phyloP scores from a whole-genome alignment of 2,888 invertebrate genomes.

The Steinernema scapterisci region DNA sequence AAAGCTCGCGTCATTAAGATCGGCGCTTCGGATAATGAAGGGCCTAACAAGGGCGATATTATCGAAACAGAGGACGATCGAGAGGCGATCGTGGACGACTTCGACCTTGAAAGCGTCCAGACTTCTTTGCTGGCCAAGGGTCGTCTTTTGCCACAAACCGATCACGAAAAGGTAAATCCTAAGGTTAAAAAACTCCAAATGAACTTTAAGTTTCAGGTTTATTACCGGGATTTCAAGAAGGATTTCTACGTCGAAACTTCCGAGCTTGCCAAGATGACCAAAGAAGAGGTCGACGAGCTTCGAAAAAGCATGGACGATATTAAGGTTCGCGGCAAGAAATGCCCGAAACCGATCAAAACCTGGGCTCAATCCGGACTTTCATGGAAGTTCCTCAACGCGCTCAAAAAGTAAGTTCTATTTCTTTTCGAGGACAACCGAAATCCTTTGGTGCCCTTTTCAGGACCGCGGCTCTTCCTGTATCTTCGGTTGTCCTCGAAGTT shows the following conservation, averaged over 20 bases:
- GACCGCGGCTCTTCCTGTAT: neutral
- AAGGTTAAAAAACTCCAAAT: no score
- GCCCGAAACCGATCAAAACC: slow-evolving; percentile 87
- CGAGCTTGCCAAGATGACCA: slow-evolving; percentile 88
- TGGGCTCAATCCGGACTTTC: slow-evolving; percentile 99
- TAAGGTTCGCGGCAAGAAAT: slow-evolving; percentile 88
- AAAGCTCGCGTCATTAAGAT: slow-evolving; percentile 37
- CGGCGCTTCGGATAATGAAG: slow-evolving; percentile 38
- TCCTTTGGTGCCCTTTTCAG: slow-evolving; percentile 12
- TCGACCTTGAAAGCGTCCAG: slow-evolving; percentile 59
- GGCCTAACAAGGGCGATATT: slow-evolving; percentile 82
- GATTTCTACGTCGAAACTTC: slow-evolving; percentile 94
- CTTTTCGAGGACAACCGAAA: neutral
- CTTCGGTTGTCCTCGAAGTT: slow-evolving; percentile 5
- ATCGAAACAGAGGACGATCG: slow-evolving; percentile 98
- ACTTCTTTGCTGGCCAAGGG: slow-evolving; percentile 66
- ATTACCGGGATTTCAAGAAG: slow-evolving; percentile 87
- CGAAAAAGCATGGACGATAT: slow-evolving; percentile 87
- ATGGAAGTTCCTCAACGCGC: slow-evolving; percentile 87
- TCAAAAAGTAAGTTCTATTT: slow-evolving; percentile 75
- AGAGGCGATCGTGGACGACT: slow-evolving; percentile 71
- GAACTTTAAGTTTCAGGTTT: no score
- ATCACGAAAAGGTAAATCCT: slow-evolving; percentile 76
- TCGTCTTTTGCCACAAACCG: slow-evolving; percentile 78
- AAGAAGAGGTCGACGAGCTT: slow-evolving; percentile 73